Conservation (phyloP, 2,113 vertebrate species). For the Rhinolophus sinicus region DNA sequence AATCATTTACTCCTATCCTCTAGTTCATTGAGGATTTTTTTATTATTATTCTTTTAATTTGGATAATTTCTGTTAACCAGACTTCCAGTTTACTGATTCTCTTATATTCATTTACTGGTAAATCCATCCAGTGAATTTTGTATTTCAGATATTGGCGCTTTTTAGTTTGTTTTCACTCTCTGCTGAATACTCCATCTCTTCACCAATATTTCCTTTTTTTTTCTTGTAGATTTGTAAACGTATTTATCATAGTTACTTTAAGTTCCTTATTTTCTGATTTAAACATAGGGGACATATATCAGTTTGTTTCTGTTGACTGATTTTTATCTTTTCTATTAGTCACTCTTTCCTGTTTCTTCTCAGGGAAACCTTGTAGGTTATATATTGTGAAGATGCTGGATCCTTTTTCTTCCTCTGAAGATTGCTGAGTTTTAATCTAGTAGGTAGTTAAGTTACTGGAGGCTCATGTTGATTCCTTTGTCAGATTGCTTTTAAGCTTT, state of each 20-base stretch:
- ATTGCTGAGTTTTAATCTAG: neutral
- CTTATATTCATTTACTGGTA: neutral
- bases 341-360: neutral
- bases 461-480: neutral
- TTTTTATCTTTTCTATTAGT: neutral
- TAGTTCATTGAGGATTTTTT: neutral
- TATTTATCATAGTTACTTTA: neutral
- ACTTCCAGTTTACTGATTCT: neutral
- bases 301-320: neutral
- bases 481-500: neutral
- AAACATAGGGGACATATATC: neutral
- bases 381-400: neutral
- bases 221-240: neutral
- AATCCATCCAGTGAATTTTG: neutral
- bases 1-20: neutral
- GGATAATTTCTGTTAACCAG: neutral
- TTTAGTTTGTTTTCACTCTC: neutral
- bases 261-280: neutral
- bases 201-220: neutral
- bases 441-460: neutral
- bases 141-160: neutral
- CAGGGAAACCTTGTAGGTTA: neutral
- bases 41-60: neutral
- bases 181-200: neutral
- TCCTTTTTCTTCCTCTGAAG: neutral